Evolutionary conservation across 2,888 invertebrate species (phyloP).

Genomic region (Morpho deidamia): DNA sequence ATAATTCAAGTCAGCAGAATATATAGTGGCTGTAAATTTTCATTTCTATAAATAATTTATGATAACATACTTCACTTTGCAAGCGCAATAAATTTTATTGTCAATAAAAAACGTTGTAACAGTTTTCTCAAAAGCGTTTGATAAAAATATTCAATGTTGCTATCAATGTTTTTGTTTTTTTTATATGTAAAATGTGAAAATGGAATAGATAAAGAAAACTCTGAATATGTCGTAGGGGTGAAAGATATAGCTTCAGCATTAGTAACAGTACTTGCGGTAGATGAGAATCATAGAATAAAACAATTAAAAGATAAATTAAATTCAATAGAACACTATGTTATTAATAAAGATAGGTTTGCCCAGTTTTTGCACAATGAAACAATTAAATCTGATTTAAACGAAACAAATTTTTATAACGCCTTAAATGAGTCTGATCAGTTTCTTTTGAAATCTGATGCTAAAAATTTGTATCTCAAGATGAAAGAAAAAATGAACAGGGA

Average conservation of each 20-base stretch:
- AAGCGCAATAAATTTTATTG: conserved; percentile 27
- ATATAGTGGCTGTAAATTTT: conserved; percentile 3
- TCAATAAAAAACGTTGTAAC: conserved; percentile 21
- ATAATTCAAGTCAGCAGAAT: too few species aligned
- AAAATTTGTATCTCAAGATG: conserved; percentile 52
- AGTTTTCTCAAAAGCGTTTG: conserved; percentile 5
- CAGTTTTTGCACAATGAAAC: conserved; percentile 42
- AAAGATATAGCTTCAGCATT: conserved; percentile 35
- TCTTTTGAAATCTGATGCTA: conserved; percentile 36
- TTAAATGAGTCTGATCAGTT: conserved; percentile 47
- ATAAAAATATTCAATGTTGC: conserved; percentile 7
- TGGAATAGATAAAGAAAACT: conserved; percentile 10
- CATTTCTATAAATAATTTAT: conserved; percentile 28
- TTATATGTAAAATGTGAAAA: conserved; percentile 16
- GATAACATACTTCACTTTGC: conserved; percentile 19
- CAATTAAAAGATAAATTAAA: conserved; percentile 49
- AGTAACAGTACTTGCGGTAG: conserved; percentile 27
- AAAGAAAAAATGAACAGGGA: conserved; percentile 64
- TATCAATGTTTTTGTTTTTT: conserved; percentile 5
- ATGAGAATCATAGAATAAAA: conserved; percentile 34
- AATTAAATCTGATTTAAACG: conserved; percentile 38
- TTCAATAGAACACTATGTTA: conserved; percentile 42
- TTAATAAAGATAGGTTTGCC: conserved; percentile 41
- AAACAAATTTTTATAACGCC: conserved; percentile 52
- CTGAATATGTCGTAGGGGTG: conserved; percentile 16